A percentile compares a stretch with the other conserved stretches of the same genome.
Conservation (phyloP, 2,888 invertebrate species). For the Chrysotoxum bicinctum region DNA sequence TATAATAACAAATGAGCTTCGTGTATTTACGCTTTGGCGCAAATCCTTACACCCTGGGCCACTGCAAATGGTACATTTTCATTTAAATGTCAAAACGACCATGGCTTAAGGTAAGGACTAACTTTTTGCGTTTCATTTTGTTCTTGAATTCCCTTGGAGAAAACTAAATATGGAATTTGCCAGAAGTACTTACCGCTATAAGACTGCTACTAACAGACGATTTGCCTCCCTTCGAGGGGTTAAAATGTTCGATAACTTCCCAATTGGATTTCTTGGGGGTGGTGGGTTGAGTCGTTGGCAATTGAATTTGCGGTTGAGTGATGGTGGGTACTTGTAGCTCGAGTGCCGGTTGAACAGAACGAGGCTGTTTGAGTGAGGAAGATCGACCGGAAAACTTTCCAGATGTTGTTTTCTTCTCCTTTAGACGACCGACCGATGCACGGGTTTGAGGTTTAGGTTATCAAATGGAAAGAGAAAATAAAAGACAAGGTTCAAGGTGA, state of each 20-base stretch:
- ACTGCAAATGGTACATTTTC: slow-evolving; percentile 5
- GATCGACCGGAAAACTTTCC: slow-evolving; percentile 83
- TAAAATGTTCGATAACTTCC: slow-evolving; percentile 95
- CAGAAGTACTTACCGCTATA: slow-evolving; percentile 83
- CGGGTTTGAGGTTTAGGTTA: neutral
- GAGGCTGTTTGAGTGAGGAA: slow-evolving; percentile 84
- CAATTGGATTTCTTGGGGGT: slow-evolving; percentile 92
- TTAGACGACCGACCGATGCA: neutral
- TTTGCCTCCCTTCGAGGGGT: slow-evolving; percentile 84
- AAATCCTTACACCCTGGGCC: neutral
- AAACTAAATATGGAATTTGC: neutral
- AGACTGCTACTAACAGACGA: slow-evolving; percentile 85
- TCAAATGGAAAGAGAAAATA: neutral
- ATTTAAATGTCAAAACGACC: neutral
- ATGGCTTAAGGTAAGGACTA: neutral
- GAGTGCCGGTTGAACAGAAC: slow-evolving; percentile 78
- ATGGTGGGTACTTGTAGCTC: slow-evolving; percentile 78
- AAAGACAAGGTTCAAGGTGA: slow-evolving; percentile 23
- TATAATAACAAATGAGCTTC: slow-evolving; percentile 45
- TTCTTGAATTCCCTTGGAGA: neutral
- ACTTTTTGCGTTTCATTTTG: neutral
- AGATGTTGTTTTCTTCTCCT: slow-evolving; percentile 74
- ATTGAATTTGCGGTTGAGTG: slow-evolving; percentile 71
- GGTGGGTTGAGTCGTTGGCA: slow-evolving; percentile 83
- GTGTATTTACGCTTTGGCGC: slow-evolving; percentile 8